Percentiles rank a stretch among this genome's conserved stretches.
Evolutionary conservation across 2,113 vertebrate species (phyloP).

Genomic region (Nanorana parkeri): DNA sequence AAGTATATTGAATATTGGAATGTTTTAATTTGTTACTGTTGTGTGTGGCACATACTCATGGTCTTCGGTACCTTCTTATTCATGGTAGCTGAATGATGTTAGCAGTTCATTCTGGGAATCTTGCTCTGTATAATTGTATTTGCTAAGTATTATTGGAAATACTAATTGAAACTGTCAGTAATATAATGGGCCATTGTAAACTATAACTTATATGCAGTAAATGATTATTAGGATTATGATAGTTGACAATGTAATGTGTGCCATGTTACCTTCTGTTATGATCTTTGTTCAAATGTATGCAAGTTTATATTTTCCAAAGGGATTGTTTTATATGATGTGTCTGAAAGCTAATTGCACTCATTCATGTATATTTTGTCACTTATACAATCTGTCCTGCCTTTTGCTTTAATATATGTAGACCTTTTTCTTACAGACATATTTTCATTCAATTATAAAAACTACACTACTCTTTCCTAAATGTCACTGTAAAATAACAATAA

Average conservation of each 20-base stretch:
- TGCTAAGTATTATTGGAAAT: slow-evolving; percentile 67
- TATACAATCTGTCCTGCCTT: slow-evolving; percentile 77
- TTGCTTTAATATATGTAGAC: slow-evolving; percentile 77
- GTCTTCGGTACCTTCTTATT: slow-evolving; percentile 65
- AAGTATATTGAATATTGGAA: neutral
- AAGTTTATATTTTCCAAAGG: slow-evolving; percentile 70
- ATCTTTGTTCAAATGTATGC: slow-evolving; percentile 75
- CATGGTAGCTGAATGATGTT: slow-evolving; percentile 68
- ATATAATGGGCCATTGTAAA: slow-evolving; percentile 71
- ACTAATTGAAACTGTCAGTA: slow-evolving; percentile 66
- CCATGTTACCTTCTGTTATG: slow-evolving; percentile 71
- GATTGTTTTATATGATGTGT: slow-evolving; percentile 76
- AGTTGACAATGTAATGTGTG: slow-evolving; percentile 75
- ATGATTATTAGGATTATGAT: slow-evolving; percentile 67
- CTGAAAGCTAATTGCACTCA: slow-evolving; percentile 78
- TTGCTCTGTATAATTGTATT: slow-evolving; percentile 66
- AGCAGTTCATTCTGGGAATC: slow-evolving; percentile 68
- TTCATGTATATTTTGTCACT: slow-evolving; percentile 83
- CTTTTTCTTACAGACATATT: slow-evolving; percentile 75
- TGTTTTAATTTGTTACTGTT: slow-evolving; percentile 19
- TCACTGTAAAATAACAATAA: slow-evolving; percentile 83
- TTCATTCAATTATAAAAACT: slow-evolving; percentile 78
- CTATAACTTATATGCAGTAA: slow-evolving; percentile 70
- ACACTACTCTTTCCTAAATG: slow-evolving; percentile 78
- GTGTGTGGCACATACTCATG: slow-evolving; percentile 34